Base-by-base conservation (phyloP, 2,888 invertebrate species). In the Lithophane semibrunnea region DNA sequence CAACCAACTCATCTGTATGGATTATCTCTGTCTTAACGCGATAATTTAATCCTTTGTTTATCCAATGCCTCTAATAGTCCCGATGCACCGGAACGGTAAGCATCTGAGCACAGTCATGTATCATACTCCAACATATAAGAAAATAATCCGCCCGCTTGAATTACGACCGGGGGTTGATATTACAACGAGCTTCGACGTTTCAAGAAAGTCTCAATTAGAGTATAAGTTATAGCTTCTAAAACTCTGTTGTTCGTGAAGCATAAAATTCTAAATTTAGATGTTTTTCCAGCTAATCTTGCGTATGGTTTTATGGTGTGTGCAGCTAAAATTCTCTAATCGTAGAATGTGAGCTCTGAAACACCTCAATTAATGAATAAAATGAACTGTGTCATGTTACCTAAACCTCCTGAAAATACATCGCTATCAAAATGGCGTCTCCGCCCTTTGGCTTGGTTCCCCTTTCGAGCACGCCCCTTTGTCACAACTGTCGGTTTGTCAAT, bases 31-130 rank as follows among this genome's bases (percentile, higher is more conserved):
- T 94, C 94, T 95, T 95, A 94, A 94, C 93, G 93, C 94, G 94
- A 95, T 95, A 94, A 95, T 95, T 95, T 96, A 95, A 96, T 96
- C 96, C 94, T 94, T 94, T 96, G 96, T 96, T 96, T 96, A 96
- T 95, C 93, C 95, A 95, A 94, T 92, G 95, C 94, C 92, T 94
- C 94, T 96, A 95, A 96, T 95, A 95, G 95, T 94, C 93, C 89
- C 91, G 92, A 86, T 93, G 94, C 93, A 93, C 92, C 93, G 93
- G 92, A 93, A 92, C 94, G 88, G 87, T 86, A 90, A 90, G 93
- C 94, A 93, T 92, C 91, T 91, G 92, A 92, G 90, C 93, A 89
- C 93, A 92, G 91, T 90, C 93, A 94, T 96, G 95, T 95, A 96
- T 96, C 96, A 96, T 95, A 95, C 91, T 89, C 86, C 83, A 86